phyloP scores from a whole-genome alignment of 1,140 invertebrate genomes.

The Ceratitis capitata region DNA sequence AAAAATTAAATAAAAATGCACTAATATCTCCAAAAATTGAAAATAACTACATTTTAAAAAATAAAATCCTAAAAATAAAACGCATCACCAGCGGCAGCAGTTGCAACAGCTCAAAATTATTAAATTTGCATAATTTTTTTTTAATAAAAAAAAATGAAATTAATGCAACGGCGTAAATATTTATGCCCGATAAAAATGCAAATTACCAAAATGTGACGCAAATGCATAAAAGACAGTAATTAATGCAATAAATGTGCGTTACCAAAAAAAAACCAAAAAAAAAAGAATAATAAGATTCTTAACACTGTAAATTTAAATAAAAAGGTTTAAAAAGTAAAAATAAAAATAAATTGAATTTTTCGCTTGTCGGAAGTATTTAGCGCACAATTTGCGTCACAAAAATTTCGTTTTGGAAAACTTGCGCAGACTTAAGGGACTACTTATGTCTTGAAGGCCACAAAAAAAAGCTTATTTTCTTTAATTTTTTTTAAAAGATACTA shows the following conservation, averaged over 20 bases:
- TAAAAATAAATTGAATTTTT: too few species aligned
- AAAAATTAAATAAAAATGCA: not conserved
- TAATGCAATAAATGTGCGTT: not conserved
- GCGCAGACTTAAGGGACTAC: too few species aligned
- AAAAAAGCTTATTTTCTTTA: too few species aligned
- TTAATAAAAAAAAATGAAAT: not conserved
- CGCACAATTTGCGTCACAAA: not conserved
- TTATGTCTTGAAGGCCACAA: too few species aligned
- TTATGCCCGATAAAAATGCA: not conserved
- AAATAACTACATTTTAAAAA: too few species aligned
- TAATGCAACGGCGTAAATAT: not conserved
- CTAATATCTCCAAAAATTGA: not conserved
- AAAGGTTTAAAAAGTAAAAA: too few species aligned
- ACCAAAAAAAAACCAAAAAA: not conserved
- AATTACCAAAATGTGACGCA: not conserved
- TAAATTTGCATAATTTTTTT: not conserved
- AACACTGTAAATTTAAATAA: too few species aligned
- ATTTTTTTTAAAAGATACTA: too few species aligned
- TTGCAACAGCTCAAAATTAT: too few species aligned
- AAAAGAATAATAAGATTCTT: not conserved
- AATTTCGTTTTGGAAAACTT: not conserved
- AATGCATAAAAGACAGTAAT: not conserved
- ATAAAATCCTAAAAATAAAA: too few species aligned
- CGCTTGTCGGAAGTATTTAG: not conserved
- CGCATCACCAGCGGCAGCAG: too few species aligned